A percentile compares a stretch with the other conserved stretches of the same genome.
phyloP scores from a whole-genome alignment of 2,888 invertebrate genomes.

The Acleris literana region DNA sequence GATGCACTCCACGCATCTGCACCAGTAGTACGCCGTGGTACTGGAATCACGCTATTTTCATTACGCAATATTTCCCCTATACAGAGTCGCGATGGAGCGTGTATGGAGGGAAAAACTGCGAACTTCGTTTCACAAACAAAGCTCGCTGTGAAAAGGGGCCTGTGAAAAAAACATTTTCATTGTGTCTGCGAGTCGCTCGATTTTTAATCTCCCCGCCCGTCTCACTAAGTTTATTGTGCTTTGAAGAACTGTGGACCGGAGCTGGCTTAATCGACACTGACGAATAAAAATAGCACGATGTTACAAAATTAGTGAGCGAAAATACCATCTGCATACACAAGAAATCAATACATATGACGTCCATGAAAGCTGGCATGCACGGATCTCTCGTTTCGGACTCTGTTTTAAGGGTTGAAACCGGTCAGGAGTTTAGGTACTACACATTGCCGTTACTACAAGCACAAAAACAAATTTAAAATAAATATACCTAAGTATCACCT shows the following conservation, averaged over 20 bases:
- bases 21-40: constrained; percentile 28
- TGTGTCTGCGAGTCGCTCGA: constrained; percentile 79
- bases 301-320: neutral
- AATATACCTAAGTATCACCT: too few relatives aligned
- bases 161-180: constrained; percentile 80
- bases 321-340: neutral
- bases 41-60: constrained; percentile 66
- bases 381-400: too few relatives aligned
- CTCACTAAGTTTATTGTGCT: constrained; percentile 76
- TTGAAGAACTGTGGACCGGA: constrained; percentile 56
- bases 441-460: too few relatives aligned
- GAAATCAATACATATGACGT: too few relatives aligned
- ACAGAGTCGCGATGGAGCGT: constrained; percentile 72
- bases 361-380: neutral
- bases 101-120: constrained; percentile 70
- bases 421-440: too few relatives aligned
- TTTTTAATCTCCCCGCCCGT: constrained; percentile 77
- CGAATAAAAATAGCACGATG: constrained; percentile 37
- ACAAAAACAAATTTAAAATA: too few relatives aligned
- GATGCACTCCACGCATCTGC: constrained; percentile 47
- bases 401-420: too few relatives aligned
- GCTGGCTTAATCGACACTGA: constrained; percentile 57
- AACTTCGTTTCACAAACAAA: constrained; percentile 82
- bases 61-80: constrained; percentile 69
- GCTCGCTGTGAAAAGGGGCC: constrained; percentile 73